Evolutionary conservation across 2,113 vertebrate genomes (phyloP).

Genomic region (Pagrus major): DNA sequence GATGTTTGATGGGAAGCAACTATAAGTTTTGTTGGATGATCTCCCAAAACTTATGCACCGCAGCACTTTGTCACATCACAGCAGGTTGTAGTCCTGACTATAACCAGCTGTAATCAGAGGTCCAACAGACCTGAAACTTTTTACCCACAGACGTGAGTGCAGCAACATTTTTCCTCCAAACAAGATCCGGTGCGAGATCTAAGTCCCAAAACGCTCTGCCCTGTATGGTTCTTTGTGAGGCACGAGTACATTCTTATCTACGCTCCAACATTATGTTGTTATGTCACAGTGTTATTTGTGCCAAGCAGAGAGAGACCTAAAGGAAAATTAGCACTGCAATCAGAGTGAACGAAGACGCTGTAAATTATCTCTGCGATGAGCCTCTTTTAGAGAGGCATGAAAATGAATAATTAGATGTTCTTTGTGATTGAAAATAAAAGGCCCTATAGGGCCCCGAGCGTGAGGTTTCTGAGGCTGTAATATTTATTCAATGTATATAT

Average conservation of each 20-base stretch:
- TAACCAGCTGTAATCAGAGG: not conserved
- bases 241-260: not conserved
- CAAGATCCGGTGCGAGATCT: too few relatives aligned
- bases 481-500: not conserved
- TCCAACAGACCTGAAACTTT: not conserved
- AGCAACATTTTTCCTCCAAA: too few relatives aligned
- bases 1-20: too few relatives aligned
- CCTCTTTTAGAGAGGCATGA: not conserved
- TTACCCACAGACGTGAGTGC: not conserved
- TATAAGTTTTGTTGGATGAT: too few relatives aligned
- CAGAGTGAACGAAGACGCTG: not conserved
- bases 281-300: not conserved
- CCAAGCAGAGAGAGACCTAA: not conserved
- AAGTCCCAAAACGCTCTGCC: not conserved
- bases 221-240: not conserved
- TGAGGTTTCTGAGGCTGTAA: not conserved
- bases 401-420: slow-evolving; percentile 12
- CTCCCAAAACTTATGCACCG: too few relatives aligned
- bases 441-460: not conserved
- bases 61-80: too few relatives aligned
- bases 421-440: not conserved
- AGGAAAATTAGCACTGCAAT: not conserved
- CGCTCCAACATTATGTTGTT: not conserved
- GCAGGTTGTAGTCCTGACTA: too few relatives aligned
- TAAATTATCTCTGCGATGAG: not conserved